Conservation (phyloP, 2,113 vertebrate species). For the Gasterosteus aculeatus region DNA sequence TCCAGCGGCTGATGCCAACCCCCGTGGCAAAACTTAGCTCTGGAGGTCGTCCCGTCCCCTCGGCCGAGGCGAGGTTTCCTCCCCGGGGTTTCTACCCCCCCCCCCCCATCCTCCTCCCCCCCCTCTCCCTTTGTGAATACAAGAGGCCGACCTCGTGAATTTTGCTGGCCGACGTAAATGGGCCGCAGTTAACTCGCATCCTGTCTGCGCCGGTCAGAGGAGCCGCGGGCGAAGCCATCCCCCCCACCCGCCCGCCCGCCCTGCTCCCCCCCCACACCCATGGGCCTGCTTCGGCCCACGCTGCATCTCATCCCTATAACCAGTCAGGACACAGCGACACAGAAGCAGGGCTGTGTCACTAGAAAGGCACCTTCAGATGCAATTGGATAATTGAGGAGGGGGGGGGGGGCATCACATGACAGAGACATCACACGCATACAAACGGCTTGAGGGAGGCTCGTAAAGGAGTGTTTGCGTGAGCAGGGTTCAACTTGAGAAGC, state of each 20-base stretch:
- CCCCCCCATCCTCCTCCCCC: neutral
- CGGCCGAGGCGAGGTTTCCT: conserved; percentile 69
- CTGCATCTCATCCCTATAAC: conserved; percentile 22
- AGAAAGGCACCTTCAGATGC: conserved; percentile 21
- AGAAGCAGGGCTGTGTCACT: neutral
- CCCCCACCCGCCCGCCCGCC: conserved; percentile 32
- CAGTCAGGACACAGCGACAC: conserved; percentile 19
- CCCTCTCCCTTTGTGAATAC: conserved; percentile 38
- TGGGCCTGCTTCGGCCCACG: conserved; percentile 1
- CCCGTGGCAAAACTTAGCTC: conserved; percentile 59
- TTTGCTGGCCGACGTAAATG: conserved; percentile 66
- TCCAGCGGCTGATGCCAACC: conserved; percentile 73
- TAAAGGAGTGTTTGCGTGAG: neutral
- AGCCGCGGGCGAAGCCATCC: conserved; percentile 48
- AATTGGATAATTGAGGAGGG: conserved; percentile 45
- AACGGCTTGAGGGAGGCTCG: conserved; percentile 31
- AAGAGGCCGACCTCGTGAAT: conserved; percentile 67
- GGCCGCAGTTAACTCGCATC: conserved; percentile 71
- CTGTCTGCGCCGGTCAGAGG: conserved; percentile 67
- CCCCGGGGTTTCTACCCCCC: conserved; percentile 31
- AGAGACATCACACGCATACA: neutral
- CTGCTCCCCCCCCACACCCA: conserved; percentile 20
- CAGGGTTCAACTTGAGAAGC: neutral
- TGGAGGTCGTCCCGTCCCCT: conserved; percentile 60
- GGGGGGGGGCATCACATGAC: conserved; percentile 39